Percentiles rank a stretch among this genome's conserved stretches.
Conservation (phyloP, 2,113 vertebrate species). For the Engraulis encrasicolus region DNA sequence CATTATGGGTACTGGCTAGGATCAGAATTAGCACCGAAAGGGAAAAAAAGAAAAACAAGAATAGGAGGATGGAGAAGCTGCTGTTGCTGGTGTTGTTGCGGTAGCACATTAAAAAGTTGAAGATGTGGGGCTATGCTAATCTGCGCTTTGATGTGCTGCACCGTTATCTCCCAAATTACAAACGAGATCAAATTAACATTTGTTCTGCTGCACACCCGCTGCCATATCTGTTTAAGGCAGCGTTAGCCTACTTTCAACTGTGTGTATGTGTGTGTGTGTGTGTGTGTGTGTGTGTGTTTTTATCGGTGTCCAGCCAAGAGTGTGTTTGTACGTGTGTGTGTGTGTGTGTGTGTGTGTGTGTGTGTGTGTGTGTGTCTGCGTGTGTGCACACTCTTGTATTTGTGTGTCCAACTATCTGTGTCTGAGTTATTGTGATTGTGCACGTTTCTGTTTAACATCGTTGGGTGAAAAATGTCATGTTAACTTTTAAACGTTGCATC, state of each 20-base stretch:
- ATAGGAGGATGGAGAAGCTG: conserved; percentile 35
- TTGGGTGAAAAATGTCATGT: no score
- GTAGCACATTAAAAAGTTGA: conserved; percentile 49
- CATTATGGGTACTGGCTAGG: conserved; percentile 42
- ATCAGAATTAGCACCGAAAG: conserved; percentile 43
- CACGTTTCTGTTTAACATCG: no score
- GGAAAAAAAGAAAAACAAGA: conserved; percentile 16
- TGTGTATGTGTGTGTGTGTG: neutral
- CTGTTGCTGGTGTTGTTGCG: conserved; percentile 52
- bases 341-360: neutral
- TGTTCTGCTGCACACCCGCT: conserved; percentile 40
- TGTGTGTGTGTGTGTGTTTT: neutral
- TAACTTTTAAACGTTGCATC: no score
- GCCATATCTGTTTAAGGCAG: conserved; percentile 46
- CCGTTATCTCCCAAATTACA: conserved; percentile 67
- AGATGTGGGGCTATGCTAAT: conserved; percentile 63
- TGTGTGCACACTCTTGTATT: neutral
- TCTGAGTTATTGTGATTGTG: no score
- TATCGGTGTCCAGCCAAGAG: no score
- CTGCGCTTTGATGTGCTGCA: conserved; percentile 65
- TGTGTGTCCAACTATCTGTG: no score
- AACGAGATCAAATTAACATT: conserved; percentile 68
- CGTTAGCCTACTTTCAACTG: neutral
- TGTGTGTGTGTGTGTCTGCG: neutral
- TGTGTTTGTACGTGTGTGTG: neutral